Conservation (phyloP, 2,113 vertebrate species). For the Ictalurus punctatus region DNA sequence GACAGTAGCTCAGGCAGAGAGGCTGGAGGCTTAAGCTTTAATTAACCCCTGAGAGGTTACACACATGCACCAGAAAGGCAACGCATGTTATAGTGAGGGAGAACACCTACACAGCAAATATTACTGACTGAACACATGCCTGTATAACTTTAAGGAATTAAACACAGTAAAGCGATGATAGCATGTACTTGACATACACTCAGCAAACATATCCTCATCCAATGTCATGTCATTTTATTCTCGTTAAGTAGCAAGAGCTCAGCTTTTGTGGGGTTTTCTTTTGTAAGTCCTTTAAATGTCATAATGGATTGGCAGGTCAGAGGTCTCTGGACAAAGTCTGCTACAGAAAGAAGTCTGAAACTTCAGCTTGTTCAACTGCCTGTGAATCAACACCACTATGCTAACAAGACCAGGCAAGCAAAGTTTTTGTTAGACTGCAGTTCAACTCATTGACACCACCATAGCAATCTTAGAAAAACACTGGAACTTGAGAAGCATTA, state of each 20-base stretch:
- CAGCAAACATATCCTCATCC: background rate
- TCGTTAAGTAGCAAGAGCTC: background rate
- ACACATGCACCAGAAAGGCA: background rate
- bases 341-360: constrained; percentile 5
- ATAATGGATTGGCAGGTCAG: constrained; percentile 1
- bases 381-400: constrained; percentile 32
- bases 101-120: background rate
- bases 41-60: constrained; percentile 56
- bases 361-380: constrained; percentile 13
- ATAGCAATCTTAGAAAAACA: constrained; percentile 9
- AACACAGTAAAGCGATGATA: background rate
- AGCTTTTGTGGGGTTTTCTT: background rate
- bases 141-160: background rate
- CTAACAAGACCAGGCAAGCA: constrained; percentile 26
- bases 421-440: background rate
- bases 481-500: background rate
- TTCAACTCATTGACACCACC: background rate
- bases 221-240: background rate
- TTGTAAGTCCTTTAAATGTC: background rate
- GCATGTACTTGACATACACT: background rate
- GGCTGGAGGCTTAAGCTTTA: constrained; percentile 47
- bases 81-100: background rate
- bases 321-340: background rate
- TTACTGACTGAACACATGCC: background rate
- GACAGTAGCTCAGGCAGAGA: constrained; percentile 52